Conservation (phyloP, 2,113 vertebrate species). For the Caracal caracal region DNA sequence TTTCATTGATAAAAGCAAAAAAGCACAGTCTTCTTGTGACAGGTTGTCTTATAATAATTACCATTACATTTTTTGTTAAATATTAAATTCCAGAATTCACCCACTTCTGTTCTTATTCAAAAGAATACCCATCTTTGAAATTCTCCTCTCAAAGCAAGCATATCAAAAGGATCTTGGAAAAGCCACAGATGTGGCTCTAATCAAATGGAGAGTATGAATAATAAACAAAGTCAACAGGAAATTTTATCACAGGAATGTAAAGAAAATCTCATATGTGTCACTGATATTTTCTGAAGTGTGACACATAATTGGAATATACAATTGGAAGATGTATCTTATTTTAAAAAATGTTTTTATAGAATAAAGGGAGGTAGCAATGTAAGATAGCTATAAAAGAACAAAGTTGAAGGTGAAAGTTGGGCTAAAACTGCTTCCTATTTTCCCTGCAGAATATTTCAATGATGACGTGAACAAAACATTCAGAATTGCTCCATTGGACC, state of each 20-base stretch:
- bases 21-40: background rate
- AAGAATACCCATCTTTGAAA: background rate
- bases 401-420: background rate
- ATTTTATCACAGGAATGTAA: background rate
- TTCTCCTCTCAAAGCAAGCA: background rate
- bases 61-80: background rate
- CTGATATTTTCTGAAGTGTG: background rate
- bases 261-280: background rate
- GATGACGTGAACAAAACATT: background rate
- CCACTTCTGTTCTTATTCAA: slow-evolving; percentile 4
- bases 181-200: background rate
- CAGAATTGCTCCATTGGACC: background rate
- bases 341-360: background rate
- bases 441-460: background rate
- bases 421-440: background rate
- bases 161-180: background rate
- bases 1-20: background rate
- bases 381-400: background rate
- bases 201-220: background rate
- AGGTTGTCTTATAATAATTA: background rate
- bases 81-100: background rate
- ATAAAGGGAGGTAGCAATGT: background rate
- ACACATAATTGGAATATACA: background rate
- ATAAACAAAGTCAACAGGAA: slow-evolving; percentile 17
- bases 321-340: background rate